Base-by-base conservation (phyloP, 2,113 vertebrate genomes). In the Enhydra lutris region DNA sequence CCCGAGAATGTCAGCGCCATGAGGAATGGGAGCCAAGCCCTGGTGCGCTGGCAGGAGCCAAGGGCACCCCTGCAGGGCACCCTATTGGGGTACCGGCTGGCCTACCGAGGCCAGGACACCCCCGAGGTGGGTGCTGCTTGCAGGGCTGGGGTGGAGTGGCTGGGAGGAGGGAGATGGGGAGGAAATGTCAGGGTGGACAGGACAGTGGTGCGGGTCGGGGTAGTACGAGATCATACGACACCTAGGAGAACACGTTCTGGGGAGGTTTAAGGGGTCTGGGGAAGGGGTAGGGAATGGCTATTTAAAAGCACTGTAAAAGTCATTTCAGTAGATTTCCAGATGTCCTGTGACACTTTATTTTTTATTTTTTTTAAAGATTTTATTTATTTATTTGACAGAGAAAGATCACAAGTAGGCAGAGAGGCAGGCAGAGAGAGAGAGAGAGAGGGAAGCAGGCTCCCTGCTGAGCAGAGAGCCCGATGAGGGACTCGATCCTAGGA, bases 61-160 rank as follows among this genome's bases (percentile, higher is more conserved):
- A 71, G 65, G 2, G 99, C 99, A 1, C 98, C 97, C 83, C 95
- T 99, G 20, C 99, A 99, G 15, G 99, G 99, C 69, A 97, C 98
- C 9, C 98, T 99, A 0, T 98, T 98, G 88, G 99, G 99, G n/a
- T 99, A 99, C 98, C 98, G 98, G 95, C 97, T 99, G 98, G 99
- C 99, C 65, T 99, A 99, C 96, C 98, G 97, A 74, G 96, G 97
- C 83, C 97, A 98, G 65, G 98, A 98, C 69, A 88, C 96, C 6
- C 96, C 98, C 0, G 98, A 98, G 98, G 98, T 99, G 95, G 97
- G 98, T 95, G 45, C 69, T 57, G 91, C 86, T 86, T 29, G 26
- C 39, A 12, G 86, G 84, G 52, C 24, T 55, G 47, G 84, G 94
- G 45, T 12, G 21, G 94, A 29, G 26, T 36, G 45, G 59, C 81